These are phyloP conservation scores for Tachycineta bicolor DNA, from an alignment of 2,113 vertebrate species.

Conservation along the genomic window DNA sequence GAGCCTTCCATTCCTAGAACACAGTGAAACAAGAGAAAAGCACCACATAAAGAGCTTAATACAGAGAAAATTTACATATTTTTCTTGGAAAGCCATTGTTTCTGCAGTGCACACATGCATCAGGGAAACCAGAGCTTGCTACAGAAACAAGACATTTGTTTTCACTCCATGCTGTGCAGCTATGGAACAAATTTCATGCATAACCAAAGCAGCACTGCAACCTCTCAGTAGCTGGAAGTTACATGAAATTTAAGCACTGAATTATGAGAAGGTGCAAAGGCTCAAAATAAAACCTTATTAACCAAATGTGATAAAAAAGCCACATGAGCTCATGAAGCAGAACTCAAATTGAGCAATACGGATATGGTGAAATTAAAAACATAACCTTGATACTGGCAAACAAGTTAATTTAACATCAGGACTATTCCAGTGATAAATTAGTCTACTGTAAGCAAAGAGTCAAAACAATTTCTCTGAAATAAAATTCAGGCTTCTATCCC, in stretches of 20 bases:
- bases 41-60: background rate
- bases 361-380: background rate
- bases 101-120: background rate
- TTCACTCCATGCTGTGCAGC: background rate
- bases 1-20: background rate
- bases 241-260: background rate
- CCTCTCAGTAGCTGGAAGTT: background rate
- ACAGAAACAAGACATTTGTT: background rate
- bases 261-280: background rate
- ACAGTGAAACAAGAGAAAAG: background rate
- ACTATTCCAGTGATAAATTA: background rate
- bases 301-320: background rate
- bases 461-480: background rate
- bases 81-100: background rate
- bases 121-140: background rate
- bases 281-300: background rate
- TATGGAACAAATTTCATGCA: background rate
- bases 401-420: background rate
- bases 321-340: background rate
- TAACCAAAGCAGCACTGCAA: background rate
- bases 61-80: rapidly evolving
- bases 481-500: background rate
- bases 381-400: background rate
- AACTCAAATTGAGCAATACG: background rate
- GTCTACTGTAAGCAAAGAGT: background rate